Base-by-base conservation (phyloP, 2,113 vertebrate genomes). In the Corythornis vintsioides region DNA sequence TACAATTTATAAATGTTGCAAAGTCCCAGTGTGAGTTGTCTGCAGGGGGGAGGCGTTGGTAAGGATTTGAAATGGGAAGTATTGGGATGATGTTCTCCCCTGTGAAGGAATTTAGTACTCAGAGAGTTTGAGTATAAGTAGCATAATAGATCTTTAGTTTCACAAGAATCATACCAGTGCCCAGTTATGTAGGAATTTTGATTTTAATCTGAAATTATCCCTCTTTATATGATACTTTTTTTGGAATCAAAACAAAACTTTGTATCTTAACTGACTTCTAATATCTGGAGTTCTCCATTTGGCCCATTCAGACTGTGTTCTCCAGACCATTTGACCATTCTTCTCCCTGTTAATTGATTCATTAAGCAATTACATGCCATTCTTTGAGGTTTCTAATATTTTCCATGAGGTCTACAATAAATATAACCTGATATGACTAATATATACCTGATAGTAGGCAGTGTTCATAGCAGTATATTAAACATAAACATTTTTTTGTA, bases 261-360 rank as follows among this genome's bases (percentile, higher is more conserved):
- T 3, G 3, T 42, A 24, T 79, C 40, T 31, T 67, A 71, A 28
- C 26, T 40, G 3, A 29, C 15, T 75, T 3, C 14, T 28, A 31
- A 24, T 15, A 52, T 25, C 25, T 56, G 11, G 50, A n/a, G 9
- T 57, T 65, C 16, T 19, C 9, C 12, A 2, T 9, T 1, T 22
- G 20, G 6, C 8, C 2, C 15, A 24, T 88, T 72, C 52, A 67
- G 4, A 33, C 0, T 0, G 3, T 71, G 12, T 50, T 83, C 43
- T 66, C 25, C 8, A 21, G 24, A 56, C 10, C 0, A 0, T 72
- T 33, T 63, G 15, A 76, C 19, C 16, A 15, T 24, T 69, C 38
- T 31, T 77, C 26, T 81, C 3, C 4, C 22, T 4, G 4, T 81
- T 81, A 43, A 43, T 38, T 4, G 47, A 28, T 45, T 21, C 13